A percentile compares a stretch with the other conserved stretches of the same genome.
phyloP scores from a whole-genome alignment of 2,888 invertebrate genomes.

The Limnephilus rhombicus region DNA sequence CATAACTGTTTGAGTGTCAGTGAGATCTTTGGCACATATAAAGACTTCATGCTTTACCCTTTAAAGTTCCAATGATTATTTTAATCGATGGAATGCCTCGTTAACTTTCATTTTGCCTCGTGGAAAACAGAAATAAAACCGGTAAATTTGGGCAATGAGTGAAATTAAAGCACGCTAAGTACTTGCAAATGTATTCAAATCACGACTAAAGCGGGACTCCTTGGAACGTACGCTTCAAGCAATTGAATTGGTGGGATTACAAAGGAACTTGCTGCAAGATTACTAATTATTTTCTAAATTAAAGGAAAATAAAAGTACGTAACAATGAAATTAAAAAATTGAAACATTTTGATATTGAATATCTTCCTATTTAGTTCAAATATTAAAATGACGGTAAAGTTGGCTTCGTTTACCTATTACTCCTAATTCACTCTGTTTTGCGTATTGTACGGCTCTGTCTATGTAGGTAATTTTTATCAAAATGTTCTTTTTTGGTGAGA shows the following conservation, averaged over 20 bases:
- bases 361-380: background rate
- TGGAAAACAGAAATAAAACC: background rate
- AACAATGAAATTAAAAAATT: background rate
- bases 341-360: no score
- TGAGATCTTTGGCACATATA: no score
- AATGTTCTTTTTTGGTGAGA: no score
- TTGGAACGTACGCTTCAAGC: background rate
- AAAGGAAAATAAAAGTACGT: background rate
- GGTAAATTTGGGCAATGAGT: background rate
- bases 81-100: background rate
- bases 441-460: no score
- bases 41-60: background rate
- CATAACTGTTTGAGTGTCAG: no score
- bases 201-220: background rate
- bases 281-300: background rate
- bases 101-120: background rate
- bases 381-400: background rate
- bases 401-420: background rate
- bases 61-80: background rate
- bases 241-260: background rate
- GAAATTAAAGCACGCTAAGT: background rate
- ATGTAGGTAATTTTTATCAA: no score
- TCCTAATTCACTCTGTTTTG: background rate
- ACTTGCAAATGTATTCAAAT: constrained; percentile 1
- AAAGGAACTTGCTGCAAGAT: background rate